phyloP scores from a whole-genome alignment of 2,888 invertebrate genomes.

The Sarcophaga variegata region DNA sequence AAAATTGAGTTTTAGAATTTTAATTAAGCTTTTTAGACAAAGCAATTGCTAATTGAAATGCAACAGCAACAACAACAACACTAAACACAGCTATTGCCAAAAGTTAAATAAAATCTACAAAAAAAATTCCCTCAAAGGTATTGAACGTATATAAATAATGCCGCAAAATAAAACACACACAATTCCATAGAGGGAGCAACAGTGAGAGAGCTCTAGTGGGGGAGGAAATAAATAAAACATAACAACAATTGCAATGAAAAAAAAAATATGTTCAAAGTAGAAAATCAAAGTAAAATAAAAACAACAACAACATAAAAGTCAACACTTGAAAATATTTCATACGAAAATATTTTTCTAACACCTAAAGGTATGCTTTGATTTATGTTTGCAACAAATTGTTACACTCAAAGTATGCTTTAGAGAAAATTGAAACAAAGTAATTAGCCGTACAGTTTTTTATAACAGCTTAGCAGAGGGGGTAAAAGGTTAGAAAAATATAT shows the following conservation, averaged over 20 bases:
- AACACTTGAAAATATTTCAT: slow-evolving; percentile 54
- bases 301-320: slow-evolving; percentile 26
- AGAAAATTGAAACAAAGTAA: slow-evolving; percentile 1
- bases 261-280: background rate
- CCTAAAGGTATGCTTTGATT: slow-evolving; percentile 66
- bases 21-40: slow-evolving; percentile 61
- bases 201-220: no score
- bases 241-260: no score
- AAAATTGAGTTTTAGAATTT: slow-evolving; percentile 46
- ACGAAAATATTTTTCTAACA: slow-evolving; percentile 49
- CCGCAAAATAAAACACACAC: slow-evolving; percentile 17
- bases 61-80: background rate
- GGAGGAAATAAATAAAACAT: no score
- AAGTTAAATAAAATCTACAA: slow-evolving; percentile 19
- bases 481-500: background rate
- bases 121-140: background rate
- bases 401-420: slow-evolving; percentile 43
- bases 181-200: slow-evolving; percentile 17
- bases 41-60: slow-evolving; percentile 66
- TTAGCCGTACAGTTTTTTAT: background rate
- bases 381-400: slow-evolving; percentile 40
- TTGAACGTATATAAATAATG: background rate
- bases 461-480: background rate
- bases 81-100: slow-evolving; percentile 46
- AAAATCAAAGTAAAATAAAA: slow-evolving; percentile 41